phyloP scores from a whole-genome alignment of 2,888 invertebrate species.

The Hofmannophila pseudospretella region DNA sequence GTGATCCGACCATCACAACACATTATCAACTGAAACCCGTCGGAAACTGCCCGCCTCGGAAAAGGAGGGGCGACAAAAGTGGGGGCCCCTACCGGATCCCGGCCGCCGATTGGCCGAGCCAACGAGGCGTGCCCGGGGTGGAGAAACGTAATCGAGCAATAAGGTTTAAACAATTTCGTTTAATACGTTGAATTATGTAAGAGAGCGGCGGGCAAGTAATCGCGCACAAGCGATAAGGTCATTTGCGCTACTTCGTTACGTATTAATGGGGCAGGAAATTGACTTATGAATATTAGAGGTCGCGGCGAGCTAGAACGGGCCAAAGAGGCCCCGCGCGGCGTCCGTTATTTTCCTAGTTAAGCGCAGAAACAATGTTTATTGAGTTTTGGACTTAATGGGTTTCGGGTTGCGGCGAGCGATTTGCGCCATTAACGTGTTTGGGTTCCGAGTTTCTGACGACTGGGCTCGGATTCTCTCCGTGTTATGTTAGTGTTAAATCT shows the following conservation, averaged over 20 bases:
- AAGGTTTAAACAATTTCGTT: constrained; percentile 80
- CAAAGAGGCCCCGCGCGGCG: constrained; percentile 67
- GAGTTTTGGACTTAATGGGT: constrained; percentile 71
- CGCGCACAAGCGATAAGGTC: constrained; percentile 78
- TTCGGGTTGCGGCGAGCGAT: constrained; percentile 31
- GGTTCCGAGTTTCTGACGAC: neutral
- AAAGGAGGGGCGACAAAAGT: constrained; percentile 48
- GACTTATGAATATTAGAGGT: constrained; percentile 79
- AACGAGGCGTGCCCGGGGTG: constrained; percentile 71
- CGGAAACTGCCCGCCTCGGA: constrained; percentile 16
- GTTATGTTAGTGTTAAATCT: too few relatives aligned
- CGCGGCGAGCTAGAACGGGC: constrained; percentile 63
- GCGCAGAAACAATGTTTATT: constrained; percentile 74
- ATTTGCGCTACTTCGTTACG: constrained; percentile 78
- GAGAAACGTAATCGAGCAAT: constrained; percentile 78
- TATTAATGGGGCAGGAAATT: constrained; percentile 78
- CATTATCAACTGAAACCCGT: constrained; percentile 42
- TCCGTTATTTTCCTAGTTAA: constrained; percentile 70
- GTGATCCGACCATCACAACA: constrained; percentile 45
- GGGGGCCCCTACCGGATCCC: constrained; percentile 27
- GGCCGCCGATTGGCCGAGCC: constrained; percentile 57
- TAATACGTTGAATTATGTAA: constrained; percentile 80
- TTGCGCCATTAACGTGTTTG: constrained; percentile 2
- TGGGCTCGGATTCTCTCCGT: too few relatives aligned
- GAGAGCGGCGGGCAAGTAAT: constrained; percentile 76